Evolutionary conservation across 2,888 invertebrate species (phyloP).

Genomic region (Cosmopolites sordidus): DNA sequence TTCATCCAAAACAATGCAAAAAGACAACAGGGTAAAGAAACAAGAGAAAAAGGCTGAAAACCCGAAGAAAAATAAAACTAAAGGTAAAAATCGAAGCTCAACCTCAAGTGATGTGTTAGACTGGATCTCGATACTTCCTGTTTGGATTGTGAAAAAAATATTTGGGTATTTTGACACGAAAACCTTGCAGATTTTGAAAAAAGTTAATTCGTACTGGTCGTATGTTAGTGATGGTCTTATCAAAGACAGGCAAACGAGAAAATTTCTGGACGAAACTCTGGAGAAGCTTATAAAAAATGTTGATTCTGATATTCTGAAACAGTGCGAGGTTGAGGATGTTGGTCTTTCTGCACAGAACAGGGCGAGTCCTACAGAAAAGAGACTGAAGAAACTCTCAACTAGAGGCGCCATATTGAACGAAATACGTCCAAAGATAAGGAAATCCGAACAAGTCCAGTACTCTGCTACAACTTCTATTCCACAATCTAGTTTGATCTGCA

Average conservation of each 20-base stretch:
- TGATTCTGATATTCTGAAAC: slow-evolving; percentile 18
- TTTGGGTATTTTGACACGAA: slow-evolving; percentile 33
- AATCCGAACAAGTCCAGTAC: slow-evolving; percentile 12
- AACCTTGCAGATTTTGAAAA: slow-evolving; percentile 29
- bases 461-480: slow-evolving; percentile 18
- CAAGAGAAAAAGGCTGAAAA: slow-evolving; percentile 8
- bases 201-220: slow-evolving; percentile 34
- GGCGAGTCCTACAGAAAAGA: slow-evolving; percentile 7
- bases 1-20: neutral
- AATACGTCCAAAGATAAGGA: slow-evolving; percentile 22
- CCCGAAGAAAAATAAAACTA: slow-evolving; percentile 11
- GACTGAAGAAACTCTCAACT: slow-evolving; percentile 16
- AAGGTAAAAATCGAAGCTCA: slow-evolving; percentile 1
- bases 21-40: slow-evolving; percentile 13
- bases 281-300: slow-evolving; percentile 25
- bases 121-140: slow-evolving; percentile 35
- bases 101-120: slow-evolving; percentile 14
- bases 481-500: neutral
- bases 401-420: slow-evolving; percentile 22
- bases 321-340: slow-evolving; percentile 1
- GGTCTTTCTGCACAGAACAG: neutral
- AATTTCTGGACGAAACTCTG: slow-evolving; percentile 27
- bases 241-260: slow-evolving; percentile 31
- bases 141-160: slow-evolving; percentile 37
- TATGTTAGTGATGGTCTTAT: slow-evolving; percentile 30